Percentiles rank a stretch among this genome's conserved stretches.
These are phyloP conservation scores for Theristicus caerulescens DNA, from an alignment of 2,113 vertebrate species.

Conservation along the genomic window DNA sequence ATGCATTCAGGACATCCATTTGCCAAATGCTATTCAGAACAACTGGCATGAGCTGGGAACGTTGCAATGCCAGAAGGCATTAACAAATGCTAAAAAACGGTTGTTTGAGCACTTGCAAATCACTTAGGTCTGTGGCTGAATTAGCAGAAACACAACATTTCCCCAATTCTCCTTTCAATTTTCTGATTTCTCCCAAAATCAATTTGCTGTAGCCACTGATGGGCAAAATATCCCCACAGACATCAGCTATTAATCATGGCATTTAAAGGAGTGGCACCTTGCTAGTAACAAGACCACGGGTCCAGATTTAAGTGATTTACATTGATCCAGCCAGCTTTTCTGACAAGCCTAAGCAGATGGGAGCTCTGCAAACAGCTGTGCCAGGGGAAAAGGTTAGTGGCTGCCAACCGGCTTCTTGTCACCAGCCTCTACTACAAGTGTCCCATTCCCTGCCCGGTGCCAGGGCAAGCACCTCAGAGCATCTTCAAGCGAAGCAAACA, in stretches of 20 bases:
- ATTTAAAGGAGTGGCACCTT: constrained; percentile 7
- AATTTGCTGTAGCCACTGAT: not conserved
- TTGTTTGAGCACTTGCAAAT: not conserved
- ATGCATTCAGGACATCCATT: not conserved
- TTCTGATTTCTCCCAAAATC: constrained; percentile 7
- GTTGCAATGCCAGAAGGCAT: not conserved
- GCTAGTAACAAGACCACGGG: not conserved
- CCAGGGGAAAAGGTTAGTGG: not conserved
- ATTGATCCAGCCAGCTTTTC: constrained; percentile 9
- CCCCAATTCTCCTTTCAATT: not conserved
- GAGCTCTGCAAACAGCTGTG: not conserved
- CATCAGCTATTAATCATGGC: not conserved
- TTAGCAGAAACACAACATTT: not conserved
- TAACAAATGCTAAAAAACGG: not conserved
- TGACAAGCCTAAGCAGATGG: not conserved
- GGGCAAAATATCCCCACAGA: not conserved
- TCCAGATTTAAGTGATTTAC: constrained; percentile 12
- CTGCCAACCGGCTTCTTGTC: not conserved
- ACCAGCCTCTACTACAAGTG: not conserved
- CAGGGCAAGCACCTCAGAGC: not conserved
- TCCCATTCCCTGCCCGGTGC: not conserved
- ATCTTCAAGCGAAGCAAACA: not conserved
- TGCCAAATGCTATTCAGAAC: rapidly evolving
- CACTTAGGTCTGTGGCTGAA: rapidly evolving
- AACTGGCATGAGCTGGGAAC: rapidly evolving